A percentile compares a stretch with the other conserved stretches of the same genome.
Evolutionary conservation across 2,888 invertebrate species (phyloP).

Genomic region (Thereva unica): DNA sequence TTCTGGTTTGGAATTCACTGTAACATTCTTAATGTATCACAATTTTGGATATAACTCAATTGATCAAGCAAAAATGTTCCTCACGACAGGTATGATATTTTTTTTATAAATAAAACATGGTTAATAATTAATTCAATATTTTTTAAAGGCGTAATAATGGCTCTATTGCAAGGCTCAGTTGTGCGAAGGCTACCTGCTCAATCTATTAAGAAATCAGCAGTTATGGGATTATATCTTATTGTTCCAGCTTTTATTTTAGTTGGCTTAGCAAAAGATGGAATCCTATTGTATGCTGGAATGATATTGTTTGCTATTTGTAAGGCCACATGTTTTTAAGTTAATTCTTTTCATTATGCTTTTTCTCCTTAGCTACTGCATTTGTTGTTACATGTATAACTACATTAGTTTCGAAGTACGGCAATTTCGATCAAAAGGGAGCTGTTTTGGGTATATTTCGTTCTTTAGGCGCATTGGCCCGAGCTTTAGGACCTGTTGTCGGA

Average conservation of each 20-base stretch:
- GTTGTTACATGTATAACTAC: conserved; percentile 96
- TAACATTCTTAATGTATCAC: conserved; percentile 94
- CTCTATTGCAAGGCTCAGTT: conserved; percentile 84
- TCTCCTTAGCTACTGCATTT: conserved; percentile 75
- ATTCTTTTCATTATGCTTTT: conserved; percentile 34
- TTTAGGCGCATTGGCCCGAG: conserved; percentile 90
- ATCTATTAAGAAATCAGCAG: conserved; percentile 72
- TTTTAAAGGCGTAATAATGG: conserved; percentile 76
- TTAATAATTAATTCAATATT: neutral
- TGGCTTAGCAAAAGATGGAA: conserved; percentile 68
- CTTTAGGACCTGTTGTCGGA: conserved; percentile 86
- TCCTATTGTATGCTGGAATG: conserved; percentile 78
- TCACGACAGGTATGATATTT: conserved; percentile 74
- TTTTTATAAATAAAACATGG: conserved; percentile 12
- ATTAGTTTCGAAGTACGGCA: conserved; percentile 82
- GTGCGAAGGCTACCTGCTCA: conserved; percentile 78
- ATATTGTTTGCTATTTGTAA: conserved; percentile 88
- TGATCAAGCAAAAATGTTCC: conserved; percentile 98
- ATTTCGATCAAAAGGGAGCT: conserved; percentile 83
- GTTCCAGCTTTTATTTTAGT: conserved; percentile 86
- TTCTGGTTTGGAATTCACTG: conserved; percentile 95
- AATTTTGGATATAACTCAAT: conserved; percentile 88
- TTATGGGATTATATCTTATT: conserved; percentile 78
- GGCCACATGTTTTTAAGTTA: conserved; percentile 53
- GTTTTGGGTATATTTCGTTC: conserved; percentile 94